A percentile compares a stretch with the other conserved stretches of the same genome.
phyloP scores from a whole-genome alignment of 2,888 invertebrate species.

The Dryocosmus kuriphilus region DNA sequence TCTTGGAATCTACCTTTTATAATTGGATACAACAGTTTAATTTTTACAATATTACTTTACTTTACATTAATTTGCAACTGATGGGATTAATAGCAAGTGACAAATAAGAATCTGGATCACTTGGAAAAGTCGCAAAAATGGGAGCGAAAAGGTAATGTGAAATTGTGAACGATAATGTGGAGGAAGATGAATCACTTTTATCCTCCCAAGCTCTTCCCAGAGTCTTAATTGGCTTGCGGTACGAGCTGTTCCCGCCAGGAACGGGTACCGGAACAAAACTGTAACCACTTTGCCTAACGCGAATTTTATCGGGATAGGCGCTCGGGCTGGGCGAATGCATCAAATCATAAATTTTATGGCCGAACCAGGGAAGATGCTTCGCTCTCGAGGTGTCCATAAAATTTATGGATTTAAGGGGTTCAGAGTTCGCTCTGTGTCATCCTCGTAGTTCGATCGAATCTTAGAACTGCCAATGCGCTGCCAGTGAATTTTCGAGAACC shows the following conservation, averaged over 20 bases:
- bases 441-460: constrained; percentile 15
- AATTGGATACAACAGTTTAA: too few relatives aligned
- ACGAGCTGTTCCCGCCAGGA: constrained; percentile 53
- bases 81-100: constrained; percentile 6
- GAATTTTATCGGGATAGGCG: constrained; percentile 62
- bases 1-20: too few relatives aligned
- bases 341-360: constrained; percentile 68
- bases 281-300: constrained; percentile 69
- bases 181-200: constrained; percentile 68
- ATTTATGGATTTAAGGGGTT: constrained; percentile 60
- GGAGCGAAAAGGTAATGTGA: constrained; percentile 26
- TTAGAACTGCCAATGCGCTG: not conserved
- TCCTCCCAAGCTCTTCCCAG: constrained; percentile 51
- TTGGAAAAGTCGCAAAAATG: constrained; percentile 46
- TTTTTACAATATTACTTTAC: not conserved
- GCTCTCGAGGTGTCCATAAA: constrained; percentile 61
- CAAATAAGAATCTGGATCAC: constrained; percentile 44
- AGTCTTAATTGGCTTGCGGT: constrained; percentile 67
- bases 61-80: not conserved
- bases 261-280: constrained; percentile 57
- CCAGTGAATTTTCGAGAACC: constrained; percentile 5
- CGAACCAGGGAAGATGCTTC: constrained; percentile 54
- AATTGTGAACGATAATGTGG: constrained; percentile 40
- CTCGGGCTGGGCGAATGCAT: constrained; percentile 61
- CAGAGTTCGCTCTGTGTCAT: constrained; percentile 47